Conservation (phyloP, 2,888 invertebrate species). For the Halictus quadricinctus region DNA sequence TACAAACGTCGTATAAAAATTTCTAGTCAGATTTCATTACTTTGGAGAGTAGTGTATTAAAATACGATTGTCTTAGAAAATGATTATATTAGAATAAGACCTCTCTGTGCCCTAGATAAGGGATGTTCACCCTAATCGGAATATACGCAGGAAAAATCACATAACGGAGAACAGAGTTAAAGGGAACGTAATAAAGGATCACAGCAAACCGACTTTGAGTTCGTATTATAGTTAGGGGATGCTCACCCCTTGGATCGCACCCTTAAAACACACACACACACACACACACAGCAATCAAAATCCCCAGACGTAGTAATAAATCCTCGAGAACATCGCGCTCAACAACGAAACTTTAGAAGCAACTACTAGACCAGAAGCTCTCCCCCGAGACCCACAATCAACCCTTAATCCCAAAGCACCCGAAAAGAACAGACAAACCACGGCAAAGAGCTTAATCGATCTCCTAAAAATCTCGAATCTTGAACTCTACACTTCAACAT, state of each 20-base stretch:
- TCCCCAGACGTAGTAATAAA: conserved; percentile 26
- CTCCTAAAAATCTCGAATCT: not conserved
- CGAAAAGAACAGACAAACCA: not conserved
- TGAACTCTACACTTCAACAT: not conserved
- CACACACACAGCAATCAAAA: conserved; percentile 12
- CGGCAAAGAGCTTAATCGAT: not conserved
- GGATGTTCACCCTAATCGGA: not conserved
- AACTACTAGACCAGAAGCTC: not conserved
- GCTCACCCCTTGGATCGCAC: not conserved
- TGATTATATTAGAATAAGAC: too few species aligned
- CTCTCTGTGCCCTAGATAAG: not conserved
- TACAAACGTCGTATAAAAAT: not conserved
- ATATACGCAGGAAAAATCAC: not conserved
- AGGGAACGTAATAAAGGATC: not conserved
- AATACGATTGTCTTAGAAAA: too few species aligned
- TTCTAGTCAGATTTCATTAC: not conserved
- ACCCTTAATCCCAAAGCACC: not conserved
- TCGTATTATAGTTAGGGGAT: not conserved
- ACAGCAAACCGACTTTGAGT: not conserved
- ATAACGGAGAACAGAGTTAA: not conserved
- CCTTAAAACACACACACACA: not conserved
- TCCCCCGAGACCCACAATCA: conserved; percentile 1
- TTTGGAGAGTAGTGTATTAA: too few species aligned
- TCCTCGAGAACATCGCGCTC: conserved; percentile 8
- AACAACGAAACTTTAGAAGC: not conserved